phyloP scores from a whole-genome alignment of 2,797 vertebrate genomes.

The Carduelis carduelis region DNA sequence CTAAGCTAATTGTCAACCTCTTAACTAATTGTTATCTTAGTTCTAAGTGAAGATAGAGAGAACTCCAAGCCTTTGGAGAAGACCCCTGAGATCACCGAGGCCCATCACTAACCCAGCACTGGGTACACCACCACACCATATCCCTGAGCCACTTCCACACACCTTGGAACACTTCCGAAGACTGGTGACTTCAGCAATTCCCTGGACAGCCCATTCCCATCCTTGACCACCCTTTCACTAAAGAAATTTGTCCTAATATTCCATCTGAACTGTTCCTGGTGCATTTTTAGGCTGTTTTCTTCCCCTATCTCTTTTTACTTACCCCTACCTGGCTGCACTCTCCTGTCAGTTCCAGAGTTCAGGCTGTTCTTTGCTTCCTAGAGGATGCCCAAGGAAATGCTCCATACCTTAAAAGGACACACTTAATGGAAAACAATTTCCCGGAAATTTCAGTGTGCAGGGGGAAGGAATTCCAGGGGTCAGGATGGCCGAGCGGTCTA shows the following conservation, averaged over 20 bases:
- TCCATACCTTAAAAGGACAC: fast-evolving
- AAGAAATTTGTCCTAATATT: neutral
- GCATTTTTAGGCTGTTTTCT: neutral
- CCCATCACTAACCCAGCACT: too few relatives aligned
- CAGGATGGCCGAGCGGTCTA: conserved; percentile 82
- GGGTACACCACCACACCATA: neutral
- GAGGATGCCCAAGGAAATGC: neutral
- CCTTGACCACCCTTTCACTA: fast-evolving
- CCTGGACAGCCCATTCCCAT: neutral
- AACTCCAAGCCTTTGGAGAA: neutral
- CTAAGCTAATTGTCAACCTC: neutral
- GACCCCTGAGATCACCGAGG: neutral
- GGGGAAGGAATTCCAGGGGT: fast-evolving
- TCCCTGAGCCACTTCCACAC: neutral
- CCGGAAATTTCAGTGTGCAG: neutral
- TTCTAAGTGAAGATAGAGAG: neutral
- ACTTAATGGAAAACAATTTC: fast-evolving
- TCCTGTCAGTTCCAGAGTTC: fast-evolving
- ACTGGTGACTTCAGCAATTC: neutral
- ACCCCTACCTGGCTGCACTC: neutral
- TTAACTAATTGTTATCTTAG: neutral
- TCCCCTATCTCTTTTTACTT: neutral
- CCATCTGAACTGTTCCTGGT: neutral
- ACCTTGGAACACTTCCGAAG: neutral
- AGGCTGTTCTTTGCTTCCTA: neutral